Percentiles rank a stretch among this genome's conserved stretches.
Conservation (phyloP, 2,113 vertebrate genomes). For the Delphinapterus leucas region DNA sequence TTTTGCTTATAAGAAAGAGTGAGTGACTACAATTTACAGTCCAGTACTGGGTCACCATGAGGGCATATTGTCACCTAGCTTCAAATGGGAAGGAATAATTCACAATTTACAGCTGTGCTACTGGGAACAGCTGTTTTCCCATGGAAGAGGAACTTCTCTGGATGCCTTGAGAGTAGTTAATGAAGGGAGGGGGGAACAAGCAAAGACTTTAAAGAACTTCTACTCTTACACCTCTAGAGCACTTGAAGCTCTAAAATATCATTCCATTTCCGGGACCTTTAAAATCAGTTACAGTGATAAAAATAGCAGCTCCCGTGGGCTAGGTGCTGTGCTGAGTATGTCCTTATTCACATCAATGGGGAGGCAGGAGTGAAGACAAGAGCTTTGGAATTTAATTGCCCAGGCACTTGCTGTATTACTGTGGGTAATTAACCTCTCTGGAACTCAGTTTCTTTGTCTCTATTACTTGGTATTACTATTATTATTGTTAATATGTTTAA, state of each 20-base stretch:
- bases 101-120: background rate
- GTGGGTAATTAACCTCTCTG: background rate
- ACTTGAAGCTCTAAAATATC: background rate
- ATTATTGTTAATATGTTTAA: background rate
- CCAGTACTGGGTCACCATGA: background rate
- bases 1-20: background rate
- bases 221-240: background rate
- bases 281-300: background rate
- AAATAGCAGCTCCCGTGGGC: background rate
- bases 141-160: constrained; percentile 28
- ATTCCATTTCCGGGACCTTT: background rate
- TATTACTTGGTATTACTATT: background rate
- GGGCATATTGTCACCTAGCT: background rate
- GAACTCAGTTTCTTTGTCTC: background rate
- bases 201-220: constrained; percentile 43
- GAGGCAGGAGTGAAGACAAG: background rate
- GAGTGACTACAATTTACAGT: background rate
- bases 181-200: background rate
- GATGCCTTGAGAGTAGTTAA: background rate
- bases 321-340: background rate
- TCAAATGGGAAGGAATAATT: background rate
- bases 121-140: constrained; percentile 3
- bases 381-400: background rate
- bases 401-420: background rate
- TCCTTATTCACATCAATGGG: background rate